Evolutionary conservation across 2,888 invertebrate genomes (phyloP).

Genomic region (Villa cingulata): DNA sequence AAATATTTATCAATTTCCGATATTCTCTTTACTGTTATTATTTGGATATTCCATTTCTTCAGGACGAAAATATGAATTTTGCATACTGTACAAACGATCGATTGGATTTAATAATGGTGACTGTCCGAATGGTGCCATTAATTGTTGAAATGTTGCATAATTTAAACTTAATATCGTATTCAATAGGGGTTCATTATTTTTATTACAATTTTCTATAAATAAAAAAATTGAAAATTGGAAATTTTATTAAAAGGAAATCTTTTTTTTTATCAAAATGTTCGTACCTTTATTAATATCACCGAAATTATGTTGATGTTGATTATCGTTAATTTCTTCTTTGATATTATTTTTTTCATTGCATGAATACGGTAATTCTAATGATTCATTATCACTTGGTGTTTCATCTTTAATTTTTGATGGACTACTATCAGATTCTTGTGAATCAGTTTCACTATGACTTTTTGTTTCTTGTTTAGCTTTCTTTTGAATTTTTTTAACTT

Average conservation of each 20-base stretch:
- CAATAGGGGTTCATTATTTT: slow-evolving; percentile 33
- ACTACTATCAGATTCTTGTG: slow-evolving; percentile 39
- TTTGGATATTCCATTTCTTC: slow-evolving; percentile 37
- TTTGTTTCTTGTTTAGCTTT: slow-evolving; percentile 45
- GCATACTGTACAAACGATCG: slow-evolving; percentile 50
- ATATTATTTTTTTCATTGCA: slow-evolving; percentile 24
- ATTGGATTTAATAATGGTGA: slow-evolving; percentile 43
- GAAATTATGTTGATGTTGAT: slow-evolving; percentile 27
- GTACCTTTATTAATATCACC: slow-evolving; percentile 35
- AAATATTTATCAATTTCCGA: too few relatives aligned
- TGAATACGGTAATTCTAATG: slow-evolving; percentile 30
- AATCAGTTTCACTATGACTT: slow-evolving; percentile 32
- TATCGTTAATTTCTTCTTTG: slow-evolving; percentile 24
- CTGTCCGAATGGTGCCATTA: slow-evolving; percentile 36
- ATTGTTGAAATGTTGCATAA: slow-evolving; percentile 35
- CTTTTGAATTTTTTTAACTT: slow-evolving; percentile 53
- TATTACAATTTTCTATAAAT: slow-evolving; percentile 14
- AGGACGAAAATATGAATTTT: slow-evolving; percentile 48
- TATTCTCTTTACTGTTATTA: slow-evolving; percentile 14
- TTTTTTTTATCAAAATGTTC: too few relatives aligned
- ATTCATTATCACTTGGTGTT: slow-evolving; percentile 43
- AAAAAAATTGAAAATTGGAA: too few relatives aligned
- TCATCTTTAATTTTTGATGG: slow-evolving; percentile 46
- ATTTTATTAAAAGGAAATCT: slow-evolving; percentile 18
- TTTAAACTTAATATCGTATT: slow-evolving; percentile 34